These are phyloP conservation scores for Sarcoramphus papa DNA, from an alignment of 2,797 vertebrate genomes.

Conservation along the genomic window DNA sequence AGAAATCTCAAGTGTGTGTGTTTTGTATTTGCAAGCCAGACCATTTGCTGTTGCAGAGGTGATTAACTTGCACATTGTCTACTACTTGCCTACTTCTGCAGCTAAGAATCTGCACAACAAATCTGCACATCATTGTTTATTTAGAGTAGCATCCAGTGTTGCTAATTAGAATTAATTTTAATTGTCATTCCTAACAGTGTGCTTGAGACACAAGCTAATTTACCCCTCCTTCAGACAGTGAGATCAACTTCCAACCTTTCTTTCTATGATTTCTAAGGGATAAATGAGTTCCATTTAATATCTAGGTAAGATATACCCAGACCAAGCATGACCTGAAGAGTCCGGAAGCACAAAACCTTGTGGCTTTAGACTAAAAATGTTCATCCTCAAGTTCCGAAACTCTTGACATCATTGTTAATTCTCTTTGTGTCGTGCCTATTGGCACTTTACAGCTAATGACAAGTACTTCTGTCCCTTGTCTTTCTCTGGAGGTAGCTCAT, in stretches of 20 bases:
- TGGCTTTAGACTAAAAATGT: neutral
- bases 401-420: neutral
- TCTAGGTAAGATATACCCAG: neutral
- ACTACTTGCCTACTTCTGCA: neutral
- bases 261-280: neutral
- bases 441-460: neutral
- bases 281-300: neutral
- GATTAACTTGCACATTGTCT: neutral
- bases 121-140: neutral
- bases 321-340: neutral
- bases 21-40: neutral
- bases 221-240: neutral
- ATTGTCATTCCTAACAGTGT: neutral
- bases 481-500: neutral
- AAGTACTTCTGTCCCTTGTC: neutral
- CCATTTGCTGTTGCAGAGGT: neutral
- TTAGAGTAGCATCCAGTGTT: neutral
- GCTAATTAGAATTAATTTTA: conserved; percentile 22
- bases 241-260: neutral
- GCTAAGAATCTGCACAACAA: neutral
- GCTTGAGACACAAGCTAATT: neutral
- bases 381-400: neutral
- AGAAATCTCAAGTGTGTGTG: neutral
- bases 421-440: neutral
- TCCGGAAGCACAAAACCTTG: neutral